phyloP scores from a whole-genome alignment of 2,113 vertebrate genomes.

The Hystrix brachyura region DNA sequence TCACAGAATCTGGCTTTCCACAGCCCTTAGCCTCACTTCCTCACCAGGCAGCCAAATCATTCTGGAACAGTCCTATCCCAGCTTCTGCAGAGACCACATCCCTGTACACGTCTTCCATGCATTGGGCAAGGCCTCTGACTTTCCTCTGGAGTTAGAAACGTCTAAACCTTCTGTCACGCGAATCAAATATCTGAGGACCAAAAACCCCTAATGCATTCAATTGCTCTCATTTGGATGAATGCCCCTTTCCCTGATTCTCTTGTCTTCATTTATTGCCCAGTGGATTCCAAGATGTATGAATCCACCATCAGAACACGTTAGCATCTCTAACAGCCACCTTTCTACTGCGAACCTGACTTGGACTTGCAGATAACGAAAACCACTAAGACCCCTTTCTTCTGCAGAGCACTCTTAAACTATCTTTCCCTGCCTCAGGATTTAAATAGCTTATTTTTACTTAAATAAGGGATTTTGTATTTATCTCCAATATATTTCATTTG shows the following conservation, averaged over 20 bases:
- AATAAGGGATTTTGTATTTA: not conserved
- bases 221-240: not conserved
- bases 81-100: not conserved
- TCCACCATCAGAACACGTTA: not conserved
- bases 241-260: not conserved
- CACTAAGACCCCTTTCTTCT: not conserved
- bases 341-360: not conserved
- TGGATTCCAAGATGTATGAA: not conserved
- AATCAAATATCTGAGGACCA: not conserved
- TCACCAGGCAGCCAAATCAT: not conserved
- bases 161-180: not conserved
- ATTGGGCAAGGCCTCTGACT: not conserved
- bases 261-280: not conserved
- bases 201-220: not conserved
- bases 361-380: not conserved
- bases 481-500: not conserved
- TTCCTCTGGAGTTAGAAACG: not conserved
- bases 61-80: not conserved
- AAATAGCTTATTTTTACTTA: conserved; percentile 27
- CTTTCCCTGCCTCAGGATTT: not conserved
- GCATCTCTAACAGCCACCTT: not conserved
- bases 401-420: not conserved
- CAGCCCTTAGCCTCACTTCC: not conserved
- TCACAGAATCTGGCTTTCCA: not conserved
- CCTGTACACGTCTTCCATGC: accelerated